These are phyloP conservation scores for Aradophagus sp. DNA, from an alignment of 1,140 invertebrate genomes.

Conservation along the genomic window DNA sequence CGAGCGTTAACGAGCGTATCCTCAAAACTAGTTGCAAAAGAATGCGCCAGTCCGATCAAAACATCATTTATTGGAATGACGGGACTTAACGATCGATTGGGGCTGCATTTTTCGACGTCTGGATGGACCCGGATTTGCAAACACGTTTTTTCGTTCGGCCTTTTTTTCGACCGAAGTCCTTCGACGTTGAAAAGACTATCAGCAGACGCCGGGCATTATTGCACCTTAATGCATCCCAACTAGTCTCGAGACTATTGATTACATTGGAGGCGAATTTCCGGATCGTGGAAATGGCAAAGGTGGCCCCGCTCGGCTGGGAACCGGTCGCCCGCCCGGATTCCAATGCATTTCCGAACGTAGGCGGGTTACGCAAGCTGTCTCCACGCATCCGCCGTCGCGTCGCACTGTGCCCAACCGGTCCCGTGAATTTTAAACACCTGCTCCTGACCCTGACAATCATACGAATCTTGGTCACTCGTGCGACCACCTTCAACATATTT, in stretches of 20 bases:
- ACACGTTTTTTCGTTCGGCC: constrained; percentile 31
- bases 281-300: constrained; percentile 58
- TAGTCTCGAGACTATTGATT: constrained; percentile 46
- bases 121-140: constrained; percentile 46
- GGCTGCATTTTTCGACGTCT: constrained; percentile 57
- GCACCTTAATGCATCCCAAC: constrained; percentile 43
- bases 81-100: constrained; percentile 50
- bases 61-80: constrained; percentile 57
- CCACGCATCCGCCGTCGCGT: constrained; percentile 45
- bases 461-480: constrained; percentile 47
- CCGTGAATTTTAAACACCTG: constrained; percentile 54
- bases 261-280: constrained; percentile 44
- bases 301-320: constrained; percentile 35
- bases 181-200: constrained; percentile 35
- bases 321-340: constrained; percentile 42
- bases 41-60: constrained; percentile 48
- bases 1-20: constrained; percentile 33
- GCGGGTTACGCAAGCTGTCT: constrained; percentile 55
- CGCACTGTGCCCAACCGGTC: constrained; percentile 54
- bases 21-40: constrained; percentile 43
- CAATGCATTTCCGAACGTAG: constrained; percentile 56
- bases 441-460: constrained; percentile 57
- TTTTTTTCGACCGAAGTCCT: constrained; percentile 15
- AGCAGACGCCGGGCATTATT: constrained; percentile 36
- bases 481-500: constrained; percentile 41